Evolutionary conservation across 2,888 invertebrate species (phyloP), one percentile per base, ranked within the genome.

Genomic region (Drosophila bunnanda): DNA sequence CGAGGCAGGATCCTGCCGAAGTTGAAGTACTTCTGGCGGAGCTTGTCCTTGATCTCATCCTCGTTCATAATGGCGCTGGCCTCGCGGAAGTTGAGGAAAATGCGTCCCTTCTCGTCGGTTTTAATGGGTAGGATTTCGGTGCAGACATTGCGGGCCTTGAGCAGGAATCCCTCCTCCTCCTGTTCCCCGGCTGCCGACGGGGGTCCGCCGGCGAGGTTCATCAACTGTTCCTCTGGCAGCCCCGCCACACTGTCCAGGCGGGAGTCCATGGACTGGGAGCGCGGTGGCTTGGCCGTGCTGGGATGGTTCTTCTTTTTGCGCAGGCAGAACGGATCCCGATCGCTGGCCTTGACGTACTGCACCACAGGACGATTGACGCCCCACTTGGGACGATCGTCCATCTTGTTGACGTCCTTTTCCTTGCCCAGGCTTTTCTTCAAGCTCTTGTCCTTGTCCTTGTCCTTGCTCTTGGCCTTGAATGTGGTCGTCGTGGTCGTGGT

Each of bases 311-410:
- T 94, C 91, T 95, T 95, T 71, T 95, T 94, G 17, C 92, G 88
- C 71, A 92, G 76, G 84, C 96, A 97, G 90, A 96, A 95, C 0
- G 96, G 96, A 93, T 97, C 97, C 87, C 97, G 96, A 91, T 97
- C 97, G 88, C 97, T 97, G 92, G 97, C 97, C 89, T 97, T 97
- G 69, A 97, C 94, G 89, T 97, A 97, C 83, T 96, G 95, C 12
- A 96, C 96, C 28, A 95, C 95, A 7, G 97, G 97, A 76, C 95
- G 93, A 82, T 96, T 96, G 2, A 95, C 96, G 44, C 95, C 95
- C 96, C 96, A 95, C 92, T 96, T 94, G 13, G 95, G 95, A 65
- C 96, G 93, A 91, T 94, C 94, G 89, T 94, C 94, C 82, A 95
- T 93, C 84, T 91, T 91, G 54, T 78, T 79, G 55, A 48, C 67